Evolutionary conservation across 2,113 vertebrate genomes (phyloP), one percentile per base, ranked within the genome.

Genomic region (Panthera leo): DNA sequence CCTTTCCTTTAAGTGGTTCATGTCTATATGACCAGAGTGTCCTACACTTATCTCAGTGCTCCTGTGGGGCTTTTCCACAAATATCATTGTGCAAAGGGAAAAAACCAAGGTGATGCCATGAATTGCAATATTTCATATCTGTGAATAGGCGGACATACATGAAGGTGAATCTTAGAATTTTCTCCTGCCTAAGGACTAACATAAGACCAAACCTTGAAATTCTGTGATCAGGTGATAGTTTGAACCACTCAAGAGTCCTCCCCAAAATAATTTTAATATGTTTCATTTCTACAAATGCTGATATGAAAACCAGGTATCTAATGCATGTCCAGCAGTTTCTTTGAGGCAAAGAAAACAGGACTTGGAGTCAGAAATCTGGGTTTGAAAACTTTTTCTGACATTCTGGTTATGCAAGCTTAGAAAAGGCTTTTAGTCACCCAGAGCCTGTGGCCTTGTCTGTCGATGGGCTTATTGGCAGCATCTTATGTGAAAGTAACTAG

Each of bases 141-240:
- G 15, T 79, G 48, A 67, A 6, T 4, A 58, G 29, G 3, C 12
- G 65, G 16, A n/a, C 5, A 36, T 1, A 9, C 0, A 0, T 0
- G 7, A 80, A 48, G 23, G 21, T 29, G 15, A 78, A 39, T 2
- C 7, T 75, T 51, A 42, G 39, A 19, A 27, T 34, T 88, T 88
- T 91, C 23, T 84, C 36, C 51, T 85, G 34, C 23, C 36, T 85
- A 31, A 25, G 31, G 18, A 94, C 23, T 6, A 76, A 34, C 34
- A 55, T 12, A 84, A 78, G 23, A 25, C 0, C 42, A 75, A 84
- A 68, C 12, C 53, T 10, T 55, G 29, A 83, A 89, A 68, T 91
- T 68, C 51, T 10, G 1, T 61, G 53, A 36, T 70, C 4, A 91
- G 18, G 76, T 92, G 2, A 27, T 21, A 75, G 21, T 61, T 15